Base-by-base conservation (phyloP, 2,113 vertebrate species). In the Zapornia atra region DNA sequence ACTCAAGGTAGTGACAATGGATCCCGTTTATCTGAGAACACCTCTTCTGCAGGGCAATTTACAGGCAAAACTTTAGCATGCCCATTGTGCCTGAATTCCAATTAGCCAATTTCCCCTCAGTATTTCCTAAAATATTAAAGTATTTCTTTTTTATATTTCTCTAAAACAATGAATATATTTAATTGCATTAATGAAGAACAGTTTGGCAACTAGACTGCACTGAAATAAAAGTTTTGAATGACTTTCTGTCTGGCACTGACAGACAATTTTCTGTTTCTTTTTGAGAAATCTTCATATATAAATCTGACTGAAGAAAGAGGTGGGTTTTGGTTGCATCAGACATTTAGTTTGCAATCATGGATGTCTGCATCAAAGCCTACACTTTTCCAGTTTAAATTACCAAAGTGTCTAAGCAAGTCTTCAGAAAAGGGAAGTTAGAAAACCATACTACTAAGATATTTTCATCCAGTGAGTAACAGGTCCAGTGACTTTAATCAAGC, bases 71-170 rank as follows among this genome's bases (percentile, higher is more conserved):
- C 8, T 7, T 66, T 56, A 82, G 68, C 9, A 12, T 1, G 0
- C 2, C 1, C 11, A 42, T 29, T 0, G 0, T 29, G 38, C 6
- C 9, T 0, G 0, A 63, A 54, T 50, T 71, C 34, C 28, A 31
- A 2, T 6, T 61, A 34, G 12, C 7, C 14, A 51, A 87, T 84
- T 7, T n/a, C 29, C 29, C 20, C 13, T 57, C 19, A 44, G 5
- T 51, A 69, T 56, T 56, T 70, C 51, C 36, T 34, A 73, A 59
- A 57, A 86, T 36, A 56, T 60, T 65, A 4, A 86, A 76, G 17
- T 26, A 61, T 25, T 79, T 51, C 14, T 40, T 46, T 61, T 59
- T 61, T 9, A 3, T 50, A 60, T n/a, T 76, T 69, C 24, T 17
- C 48, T 79, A 25, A 64, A 83, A 51, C 5, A 33, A 3, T 26